Percentiles rank a stretch among this genome's conserved stretches.
Evolutionary conservation across 2,888 invertebrate species (phyloP).

Genomic region (Mesorhabditis belari): DNA sequence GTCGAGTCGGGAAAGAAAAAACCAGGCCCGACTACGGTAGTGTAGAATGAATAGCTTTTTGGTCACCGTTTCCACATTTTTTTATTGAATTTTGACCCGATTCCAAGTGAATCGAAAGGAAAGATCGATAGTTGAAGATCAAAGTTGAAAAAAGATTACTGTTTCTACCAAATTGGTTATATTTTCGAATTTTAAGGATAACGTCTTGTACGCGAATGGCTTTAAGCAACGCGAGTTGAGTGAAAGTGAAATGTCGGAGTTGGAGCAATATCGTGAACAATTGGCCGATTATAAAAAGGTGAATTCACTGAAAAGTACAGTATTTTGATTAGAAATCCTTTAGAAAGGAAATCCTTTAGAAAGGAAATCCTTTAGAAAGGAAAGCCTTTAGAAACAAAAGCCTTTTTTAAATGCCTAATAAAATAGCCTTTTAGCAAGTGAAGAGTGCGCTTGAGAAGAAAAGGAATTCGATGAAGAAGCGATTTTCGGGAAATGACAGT

Average conservation of each 20-base stretch:
- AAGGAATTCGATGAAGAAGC: neutral
- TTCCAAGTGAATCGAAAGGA: no score
- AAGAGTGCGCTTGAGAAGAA: slow-evolving; percentile 12
- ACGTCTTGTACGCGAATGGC: slow-evolving; percentile 45
- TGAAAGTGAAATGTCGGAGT: slow-evolving; percentile 29
- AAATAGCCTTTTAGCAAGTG: slow-evolving; percentile 14
- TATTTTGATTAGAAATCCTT: no score
- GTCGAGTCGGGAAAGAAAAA: no score
- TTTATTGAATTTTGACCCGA: no score
- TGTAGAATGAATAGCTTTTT: neutral
- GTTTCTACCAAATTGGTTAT: neutral
- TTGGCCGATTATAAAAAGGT: slow-evolving; percentile 36
- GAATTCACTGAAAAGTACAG: no score
- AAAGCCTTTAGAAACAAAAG: no score
- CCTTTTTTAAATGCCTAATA: no score
- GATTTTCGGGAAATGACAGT: no score
- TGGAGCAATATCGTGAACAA: slow-evolving; percentile 27
- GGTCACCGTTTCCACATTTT: no score
- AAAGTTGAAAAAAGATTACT: slow-evolving; percentile 1
- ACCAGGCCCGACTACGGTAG: no score
- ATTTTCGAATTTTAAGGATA: slow-evolving; percentile 20
- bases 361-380: no score
- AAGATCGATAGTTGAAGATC: neutral
- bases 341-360: no score
- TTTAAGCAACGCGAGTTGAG: slow-evolving; percentile 38